These are phyloP conservation scores for Montipora sp. DNA, from an alignment of 64 coral and sea anemone genomes.

Conservation along the genomic window DNA sequence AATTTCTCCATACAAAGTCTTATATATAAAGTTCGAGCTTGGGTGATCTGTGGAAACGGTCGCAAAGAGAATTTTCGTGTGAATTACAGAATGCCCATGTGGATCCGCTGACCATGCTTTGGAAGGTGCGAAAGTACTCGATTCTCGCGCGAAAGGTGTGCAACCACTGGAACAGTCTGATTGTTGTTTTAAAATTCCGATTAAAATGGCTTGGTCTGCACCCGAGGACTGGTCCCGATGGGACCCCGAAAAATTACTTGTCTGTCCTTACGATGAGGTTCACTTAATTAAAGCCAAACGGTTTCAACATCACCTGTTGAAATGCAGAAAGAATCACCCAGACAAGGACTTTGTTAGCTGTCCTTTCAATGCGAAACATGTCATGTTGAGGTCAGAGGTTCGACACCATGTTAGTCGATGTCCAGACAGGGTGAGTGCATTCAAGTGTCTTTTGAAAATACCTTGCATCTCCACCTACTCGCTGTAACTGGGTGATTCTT, in stretches of 20 bases:
- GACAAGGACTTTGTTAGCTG: conserved; percentile 87
- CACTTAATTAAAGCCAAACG: conserved; percentile 73
- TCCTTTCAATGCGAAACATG: conserved; percentile 90
- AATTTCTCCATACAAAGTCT: too few relatives aligned
- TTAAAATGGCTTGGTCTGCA: conserved; percentile 80
- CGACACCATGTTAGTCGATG: conserved; percentile 81
- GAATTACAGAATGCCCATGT: not conserved
- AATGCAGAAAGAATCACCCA: conserved; percentile 84
- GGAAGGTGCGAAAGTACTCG: too few relatives aligned
- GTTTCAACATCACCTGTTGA: conserved; percentile 83
- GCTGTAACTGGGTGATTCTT: too few relatives aligned
- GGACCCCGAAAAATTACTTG: conserved; percentile 73
- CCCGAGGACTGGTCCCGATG: conserved; percentile 84
- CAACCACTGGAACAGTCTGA: too few relatives aligned
- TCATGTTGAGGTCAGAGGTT: conserved; percentile 73
- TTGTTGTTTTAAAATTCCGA: not conserved
- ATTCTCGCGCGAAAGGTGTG: too few relatives aligned
- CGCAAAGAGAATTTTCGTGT: not conserved
- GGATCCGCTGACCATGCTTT: not conserved
- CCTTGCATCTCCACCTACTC: too few relatives aligned
- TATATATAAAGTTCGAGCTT: too few relatives aligned
- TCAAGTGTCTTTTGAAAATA: not conserved
- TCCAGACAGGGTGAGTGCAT: conserved; percentile 71
- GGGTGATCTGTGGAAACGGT: too few relatives aligned
- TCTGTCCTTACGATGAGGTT: conserved; percentile 68